Evolutionary conservation across 2,113 vertebrate genomes (phyloP).

Genomic region (Sclerurus mexicanus): DNA sequence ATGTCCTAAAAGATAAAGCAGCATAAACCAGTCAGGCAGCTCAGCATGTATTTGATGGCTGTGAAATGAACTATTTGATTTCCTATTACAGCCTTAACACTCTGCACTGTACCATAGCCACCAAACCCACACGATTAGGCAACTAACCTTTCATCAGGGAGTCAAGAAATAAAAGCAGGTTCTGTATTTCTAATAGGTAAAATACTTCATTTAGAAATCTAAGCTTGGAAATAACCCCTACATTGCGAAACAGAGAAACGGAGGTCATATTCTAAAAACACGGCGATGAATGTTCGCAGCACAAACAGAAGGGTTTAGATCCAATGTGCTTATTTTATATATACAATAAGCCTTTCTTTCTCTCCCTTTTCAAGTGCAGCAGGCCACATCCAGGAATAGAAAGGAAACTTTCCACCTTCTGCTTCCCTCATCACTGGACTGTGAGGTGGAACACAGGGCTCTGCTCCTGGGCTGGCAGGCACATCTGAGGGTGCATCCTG

Average conservation of each 20-base stretch:
- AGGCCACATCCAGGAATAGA: background rate
- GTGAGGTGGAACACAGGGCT: background rate
- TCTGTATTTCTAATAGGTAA: slow-evolving; percentile 32
- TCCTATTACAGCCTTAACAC: slow-evolving; percentile 56
- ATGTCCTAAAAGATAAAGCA: slow-evolving; percentile 57
- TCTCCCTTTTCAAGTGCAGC: background rate
- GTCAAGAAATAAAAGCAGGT: background rate
- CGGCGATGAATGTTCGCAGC: background rate
- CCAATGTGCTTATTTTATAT: background rate
- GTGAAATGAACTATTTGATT: slow-evolving; percentile 74
- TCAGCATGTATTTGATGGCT: slow-evolving; percentile 62
- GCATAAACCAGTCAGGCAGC: slow-evolving; percentile 61
- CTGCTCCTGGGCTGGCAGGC: background rate
- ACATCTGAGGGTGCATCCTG: background rate
- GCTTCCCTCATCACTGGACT: background rate
- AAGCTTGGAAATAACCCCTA: background rate
- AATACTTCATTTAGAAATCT: slow-evolving; percentile 9
- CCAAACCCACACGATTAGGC: background rate
- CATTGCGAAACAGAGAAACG: background rate
- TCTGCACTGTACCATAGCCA: slow-evolving; percentile 16
- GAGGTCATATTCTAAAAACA: background rate
- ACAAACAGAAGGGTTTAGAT: background rate
- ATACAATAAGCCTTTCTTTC: background rate
- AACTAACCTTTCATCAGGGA: slow-evolving; percentile 40
- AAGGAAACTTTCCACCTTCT: background rate